phyloP scores from a whole-genome alignment of 1,140 invertebrate genomes.

The Solenopsis fugax region DNA sequence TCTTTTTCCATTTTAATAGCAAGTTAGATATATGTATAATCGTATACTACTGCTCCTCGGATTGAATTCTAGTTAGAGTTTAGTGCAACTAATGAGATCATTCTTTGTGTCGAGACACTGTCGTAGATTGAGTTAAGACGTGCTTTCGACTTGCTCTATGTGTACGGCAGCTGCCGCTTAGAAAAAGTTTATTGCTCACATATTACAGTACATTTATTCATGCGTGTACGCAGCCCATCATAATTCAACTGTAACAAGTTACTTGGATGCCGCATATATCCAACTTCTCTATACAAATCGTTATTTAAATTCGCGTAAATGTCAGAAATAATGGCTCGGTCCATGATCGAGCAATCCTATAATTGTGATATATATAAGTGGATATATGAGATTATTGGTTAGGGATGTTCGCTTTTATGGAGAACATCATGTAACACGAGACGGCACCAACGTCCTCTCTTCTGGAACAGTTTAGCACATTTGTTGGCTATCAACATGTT shows the following conservation, averaged over 20 bases:
- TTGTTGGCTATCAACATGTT: constrained; percentile 5
- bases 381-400: constrained; percentile 10
- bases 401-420: constrained; percentile 9
- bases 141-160: not conserved
- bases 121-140: constrained; percentile 4
- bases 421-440: constrained; percentile 19
- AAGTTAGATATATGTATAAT: not conserved
- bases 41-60: not conserved
- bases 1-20: not conserved
- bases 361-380: constrained; percentile 25
- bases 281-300: not conserved
- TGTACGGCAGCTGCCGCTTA: not conserved
- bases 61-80: not conserved
- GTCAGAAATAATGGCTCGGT: not conserved
- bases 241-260: constrained; percentile 23
- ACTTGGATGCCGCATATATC: not conserved
- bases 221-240: not conserved
- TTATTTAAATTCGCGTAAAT: constrained; percentile 42
- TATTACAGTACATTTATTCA: not conserved
- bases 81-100: constrained; percentile 9
- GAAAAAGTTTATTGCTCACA: not conserved
- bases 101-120: not conserved
- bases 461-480: constrained; percentile 23
- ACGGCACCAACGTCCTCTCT: not conserved
- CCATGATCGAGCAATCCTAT: constrained; percentile 9